A percentile compares a stretch with the other conserved stretches of the same genome.
Evolutionary conservation across 1,140 invertebrate species (phyloP).

Genomic region (Gryon sp.): DNA sequence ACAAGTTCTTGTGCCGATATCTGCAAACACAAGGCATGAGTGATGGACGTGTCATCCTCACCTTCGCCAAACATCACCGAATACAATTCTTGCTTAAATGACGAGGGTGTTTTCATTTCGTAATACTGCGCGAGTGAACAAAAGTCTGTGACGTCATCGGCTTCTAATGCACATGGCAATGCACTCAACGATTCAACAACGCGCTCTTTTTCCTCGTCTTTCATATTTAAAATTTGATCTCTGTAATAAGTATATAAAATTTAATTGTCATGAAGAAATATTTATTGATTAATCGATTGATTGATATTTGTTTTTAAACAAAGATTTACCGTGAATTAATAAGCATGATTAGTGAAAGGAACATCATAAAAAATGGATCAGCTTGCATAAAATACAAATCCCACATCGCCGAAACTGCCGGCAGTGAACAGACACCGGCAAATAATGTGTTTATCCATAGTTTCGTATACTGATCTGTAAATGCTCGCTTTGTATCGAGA

Average conservation of each 20-base stretch:
- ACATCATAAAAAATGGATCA: slow-evolving; percentile 98
- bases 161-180: slow-evolving; percentile 92
- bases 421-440: slow-evolving; percentile 90
- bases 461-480: slow-evolving; percentile 93
- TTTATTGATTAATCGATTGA: no score
- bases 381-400: slow-evolving; percentile 98
- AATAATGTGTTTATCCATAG: slow-evolving; percentile 96
- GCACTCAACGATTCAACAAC: slow-evolving; percentile 87
- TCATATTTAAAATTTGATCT: slow-evolving; percentile 91
- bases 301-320: no score
- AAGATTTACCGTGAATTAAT: slow-evolving; percentile 91
- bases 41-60: slow-evolving; percentile 81
- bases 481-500: slow-evolving; percentile 96
- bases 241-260: slow-evolving; percentile 76
- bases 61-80: slow-evolving; percentile 82
- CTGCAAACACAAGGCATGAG: slow-evolving; percentile 95
- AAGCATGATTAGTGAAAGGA: slow-evolving; percentile 95
- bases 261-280: neutral
- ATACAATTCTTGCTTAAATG: slow-evolving; percentile 89
- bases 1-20: slow-evolving; percentile 93
- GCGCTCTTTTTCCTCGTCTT: slow-evolving; percentile 85
- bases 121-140: slow-evolving; percentile 97
- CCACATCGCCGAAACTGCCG: slow-evolving; percentile 96
- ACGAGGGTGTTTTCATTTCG: slow-evolving; percentile 93
- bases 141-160: slow-evolving; percentile 98